Base-by-base conservation (phyloP, 2,113 vertebrate species). In the Phalacrocorax aristotelis region DNA sequence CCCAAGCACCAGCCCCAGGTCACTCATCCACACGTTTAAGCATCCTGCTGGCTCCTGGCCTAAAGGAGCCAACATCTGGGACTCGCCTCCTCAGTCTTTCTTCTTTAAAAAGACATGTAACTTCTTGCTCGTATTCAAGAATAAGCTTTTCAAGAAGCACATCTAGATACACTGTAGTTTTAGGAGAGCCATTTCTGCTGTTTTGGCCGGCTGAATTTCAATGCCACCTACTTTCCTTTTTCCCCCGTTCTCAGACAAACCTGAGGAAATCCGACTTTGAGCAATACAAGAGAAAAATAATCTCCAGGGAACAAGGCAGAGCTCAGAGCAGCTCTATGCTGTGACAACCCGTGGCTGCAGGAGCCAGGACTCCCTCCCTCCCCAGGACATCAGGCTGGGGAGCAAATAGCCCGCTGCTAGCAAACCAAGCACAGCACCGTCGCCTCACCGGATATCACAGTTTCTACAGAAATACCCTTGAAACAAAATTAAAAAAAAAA, bases 1-100 rank as follows among this genome's bases (percentile, higher is more conserved):
- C 10, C 27, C 64, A 48, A 78, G 55, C 22, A 38, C 29, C 38
- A 42, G n/a, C 14, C 20, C 51, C 55, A 27, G 10, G 51, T 10
- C n/a, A 12, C 51, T 80, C 40, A 44, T 18, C 22, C 36, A 46
- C 22, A 27, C 0, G 0, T 1, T 64, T 30, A 58, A 89, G 65
- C 36, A 71, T 7, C 57, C 52, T 55, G 10, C 16, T 61, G 38
- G 29, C 32, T 74, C 46, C 27, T 17, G 21, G 48, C 83, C 83
- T 46, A 44, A 60, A 22, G 32, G 23, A 82, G 76, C 38, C 34
- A 23, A 8, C 2, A 1, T 30, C 69, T 49, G 65, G 52, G 25
- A 21, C 42, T 69, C 8, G 4, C 10, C 21, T 15, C 38, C 38
- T 61, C 36, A 3, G 44, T 10, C 12, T 48, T 52, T 42, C 25